phyloP scores from a whole-genome alignment of 2,888 invertebrate species.

The Agelastica alni region DNA sequence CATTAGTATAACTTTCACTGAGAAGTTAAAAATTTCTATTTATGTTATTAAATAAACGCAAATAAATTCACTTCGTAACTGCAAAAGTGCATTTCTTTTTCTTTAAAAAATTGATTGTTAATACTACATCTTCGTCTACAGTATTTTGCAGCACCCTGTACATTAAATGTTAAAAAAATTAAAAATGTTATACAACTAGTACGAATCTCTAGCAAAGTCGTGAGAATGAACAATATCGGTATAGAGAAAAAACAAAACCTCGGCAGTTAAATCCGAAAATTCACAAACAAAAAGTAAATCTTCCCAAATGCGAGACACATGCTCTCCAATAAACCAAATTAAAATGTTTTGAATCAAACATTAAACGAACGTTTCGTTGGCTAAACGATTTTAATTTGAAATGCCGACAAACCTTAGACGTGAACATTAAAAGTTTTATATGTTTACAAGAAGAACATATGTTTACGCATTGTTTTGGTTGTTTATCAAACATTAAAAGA shows the following conservation, averaged over 20 bases:
- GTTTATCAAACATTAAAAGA: conserved; percentile 39
- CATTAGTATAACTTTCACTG: too few relatives aligned
- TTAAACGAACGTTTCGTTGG: conserved; percentile 24
- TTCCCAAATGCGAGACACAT: conserved; percentile 43
- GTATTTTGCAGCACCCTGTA: too few relatives aligned
- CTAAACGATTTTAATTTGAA: conserved; percentile 31
- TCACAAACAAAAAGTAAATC: conserved; percentile 18
- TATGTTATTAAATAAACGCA: too few relatives aligned
- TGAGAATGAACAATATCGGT: background rate
- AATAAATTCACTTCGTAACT: too few relatives aligned
- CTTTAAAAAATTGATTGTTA: too few relatives aligned
- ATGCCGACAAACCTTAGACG: conserved; percentile 48
- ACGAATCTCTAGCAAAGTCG: too few relatives aligned
- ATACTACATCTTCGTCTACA: too few relatives aligned
- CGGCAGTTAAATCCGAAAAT: conserved; percentile 10
- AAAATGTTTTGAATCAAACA: conserved; percentile 39
- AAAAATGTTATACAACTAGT: too few relatives aligned
- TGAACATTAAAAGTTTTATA: conserved; percentile 47
- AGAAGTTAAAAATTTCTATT: too few relatives aligned
- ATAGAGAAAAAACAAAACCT: background rate
- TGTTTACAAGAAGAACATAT: conserved; percentile 48
- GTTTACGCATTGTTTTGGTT: conserved; percentile 42
- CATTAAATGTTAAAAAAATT: too few relatives aligned
- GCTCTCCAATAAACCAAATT: conserved; percentile 40
- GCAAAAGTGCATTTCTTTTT: too few relatives aligned